Percentiles rank a stretch among this genome's conserved stretches.
Conservation (phyloP, 2,797 vertebrate species). For the Epinephelus awoara region DNA sequence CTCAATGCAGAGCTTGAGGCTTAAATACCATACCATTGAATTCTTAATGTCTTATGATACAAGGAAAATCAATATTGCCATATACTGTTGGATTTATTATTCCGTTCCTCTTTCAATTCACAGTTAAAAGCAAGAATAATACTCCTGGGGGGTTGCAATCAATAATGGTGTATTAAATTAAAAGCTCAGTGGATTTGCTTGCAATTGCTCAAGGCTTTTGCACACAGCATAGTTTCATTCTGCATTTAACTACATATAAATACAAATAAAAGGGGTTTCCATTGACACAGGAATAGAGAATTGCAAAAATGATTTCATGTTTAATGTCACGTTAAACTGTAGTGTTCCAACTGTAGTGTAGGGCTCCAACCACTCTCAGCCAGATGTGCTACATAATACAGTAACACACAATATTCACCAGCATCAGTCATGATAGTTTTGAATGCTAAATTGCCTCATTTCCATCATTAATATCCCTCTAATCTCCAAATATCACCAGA, state of each 20-base stretch:
- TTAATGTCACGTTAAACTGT: neutral
- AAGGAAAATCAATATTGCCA: slow-evolving; percentile 51
- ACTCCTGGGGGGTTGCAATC: slow-evolving; percentile 31
- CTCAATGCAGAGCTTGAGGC: neutral
- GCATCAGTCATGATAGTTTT: slow-evolving; percentile 17
- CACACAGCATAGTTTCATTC: neutral
- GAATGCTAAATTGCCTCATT: slow-evolving; percentile 31
- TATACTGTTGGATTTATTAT: slow-evolving; percentile 35
- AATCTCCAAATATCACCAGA: slow-evolving; percentile 25
- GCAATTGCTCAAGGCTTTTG: neutral
- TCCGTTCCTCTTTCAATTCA: slow-evolving; percentile 23
- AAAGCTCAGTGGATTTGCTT: neutral
- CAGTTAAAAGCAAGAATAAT: slow-evolving; percentile 35
- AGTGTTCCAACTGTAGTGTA: slow-evolving; percentile 7
- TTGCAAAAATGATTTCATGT: neutral
- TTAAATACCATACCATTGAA: slow-evolving; percentile 23
- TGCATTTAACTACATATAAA: neutral
- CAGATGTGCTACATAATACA: slow-evolving; percentile 8
- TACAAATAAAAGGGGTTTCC: neutral
- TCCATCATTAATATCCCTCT: neutral
- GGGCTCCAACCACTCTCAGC: neutral
- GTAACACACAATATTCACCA: neutral
- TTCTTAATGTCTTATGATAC: slow-evolving; percentile 18
- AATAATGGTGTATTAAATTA: slow-evolving; percentile 28
- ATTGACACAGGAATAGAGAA: neutral